A percentile compares a stretch with the other conserved stretches of the same genome.
phyloP scores from a whole-genome alignment of 1,140 invertebrate species.

The Streblospio benedicti region DNA sequence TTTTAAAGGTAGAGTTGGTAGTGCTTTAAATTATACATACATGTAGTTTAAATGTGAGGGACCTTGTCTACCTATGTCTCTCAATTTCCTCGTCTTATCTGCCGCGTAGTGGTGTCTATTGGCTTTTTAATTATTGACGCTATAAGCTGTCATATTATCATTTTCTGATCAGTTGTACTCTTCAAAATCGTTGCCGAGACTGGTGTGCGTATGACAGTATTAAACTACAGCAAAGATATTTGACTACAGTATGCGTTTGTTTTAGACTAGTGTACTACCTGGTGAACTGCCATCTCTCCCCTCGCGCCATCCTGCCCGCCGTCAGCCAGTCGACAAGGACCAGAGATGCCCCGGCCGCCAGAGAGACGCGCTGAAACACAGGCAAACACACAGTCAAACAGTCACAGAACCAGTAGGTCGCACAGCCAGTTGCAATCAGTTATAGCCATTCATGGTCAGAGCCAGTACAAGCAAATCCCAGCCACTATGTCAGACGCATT shows the following conservation, averaged over 20 bases:
- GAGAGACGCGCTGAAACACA: constrained; percentile 21
- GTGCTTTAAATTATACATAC: not conserved
- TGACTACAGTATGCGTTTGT: not conserved
- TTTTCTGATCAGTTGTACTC: no score
- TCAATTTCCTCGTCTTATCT: no score
- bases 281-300: constrained; percentile 26
- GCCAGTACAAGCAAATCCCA: no score
- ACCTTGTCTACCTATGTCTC: not conserved
- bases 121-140: no score
- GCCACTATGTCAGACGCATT: no score
- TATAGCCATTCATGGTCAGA: no score
- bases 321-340: constrained; percentile 28
- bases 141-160: no score
- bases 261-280: constrained; percentile 18
- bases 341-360: constrained; percentile 23
- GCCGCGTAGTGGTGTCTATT: no score
- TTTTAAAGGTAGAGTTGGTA: not conserved
- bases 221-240: no score
- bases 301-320: constrained; percentile 25
- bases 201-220: no score
- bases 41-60: not conserved
- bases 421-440: no score
- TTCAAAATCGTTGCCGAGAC: no score
- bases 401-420: not conserved
- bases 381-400: not conserved